Percentiles rank a stretch among this genome's conserved stretches.
These are phyloP conservation scores for Muscidifurax raptorellus DNA, from an alignment of 1,140 invertebrate genomes.

Conservation along the genomic window DNA sequence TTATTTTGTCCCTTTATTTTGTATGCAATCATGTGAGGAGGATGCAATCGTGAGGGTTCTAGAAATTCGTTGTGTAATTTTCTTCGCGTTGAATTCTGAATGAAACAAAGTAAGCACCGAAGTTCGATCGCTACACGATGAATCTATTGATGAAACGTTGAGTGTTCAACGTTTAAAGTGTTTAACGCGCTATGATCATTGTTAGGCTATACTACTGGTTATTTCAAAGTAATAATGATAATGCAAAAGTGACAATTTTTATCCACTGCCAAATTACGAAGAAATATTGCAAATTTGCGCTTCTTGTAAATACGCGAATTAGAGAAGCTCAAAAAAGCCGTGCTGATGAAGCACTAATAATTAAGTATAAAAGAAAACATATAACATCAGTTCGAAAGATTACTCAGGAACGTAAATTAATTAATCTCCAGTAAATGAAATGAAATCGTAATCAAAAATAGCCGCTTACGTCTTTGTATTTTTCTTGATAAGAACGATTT, in stretches of 20 bases:
- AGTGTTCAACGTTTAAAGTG: background rate
- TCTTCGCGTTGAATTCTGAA: background rate
- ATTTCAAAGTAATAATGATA: slow-evolving; percentile 29
- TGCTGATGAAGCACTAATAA: slow-evolving; percentile 1
- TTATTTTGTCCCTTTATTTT: slow-evolving; percentile 31
- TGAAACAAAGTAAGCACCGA: slow-evolving; percentile 8
- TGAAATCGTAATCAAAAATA: slow-evolving; percentile 41
- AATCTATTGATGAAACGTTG: slow-evolving; percentile 9
- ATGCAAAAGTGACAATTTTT: slow-evolving; percentile 34
- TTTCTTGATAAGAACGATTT: slow-evolving; percentile 38
- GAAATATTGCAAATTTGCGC: slow-evolving; percentile 2
- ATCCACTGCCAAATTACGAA: slow-evolving; percentile 33
- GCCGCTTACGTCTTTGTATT: slow-evolving; percentile 35
- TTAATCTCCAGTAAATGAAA: slow-evolving; percentile 11
- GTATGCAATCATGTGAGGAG: slow-evolving; percentile 25
- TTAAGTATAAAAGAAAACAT: slow-evolving; percentile 13
- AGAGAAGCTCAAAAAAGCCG: background rate
- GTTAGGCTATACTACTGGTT: slow-evolving; percentile 18
- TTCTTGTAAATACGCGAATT: slow-evolving; percentile 43
- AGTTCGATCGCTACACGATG: slow-evolving; percentile 20
- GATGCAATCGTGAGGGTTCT: slow-evolving; percentile 18
- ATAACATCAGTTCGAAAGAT: slow-evolving; percentile 35
- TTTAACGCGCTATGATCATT: slow-evolving; percentile 5
- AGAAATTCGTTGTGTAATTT: slow-evolving; percentile 19
- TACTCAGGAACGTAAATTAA: slow-evolving; percentile 42